Evolutionary conservation across 2,797 vertebrate species (phyloP).

Genomic region (Vultur gryphus): DNA sequence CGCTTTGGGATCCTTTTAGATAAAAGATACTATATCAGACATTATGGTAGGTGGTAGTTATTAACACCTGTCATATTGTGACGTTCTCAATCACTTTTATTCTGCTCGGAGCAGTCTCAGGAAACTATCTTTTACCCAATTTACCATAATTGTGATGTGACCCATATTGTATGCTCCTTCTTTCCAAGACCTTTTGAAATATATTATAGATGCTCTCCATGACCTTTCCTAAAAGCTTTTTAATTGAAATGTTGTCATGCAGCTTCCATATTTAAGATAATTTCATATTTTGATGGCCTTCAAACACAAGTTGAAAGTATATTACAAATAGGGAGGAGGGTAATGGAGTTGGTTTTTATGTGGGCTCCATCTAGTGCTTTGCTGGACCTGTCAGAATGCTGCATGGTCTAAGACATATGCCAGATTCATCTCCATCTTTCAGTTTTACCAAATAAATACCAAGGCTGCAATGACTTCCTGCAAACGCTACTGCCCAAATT

Average conservation of each 20-base stretch:
- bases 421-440: not conserved
- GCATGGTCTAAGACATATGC: not conserved
- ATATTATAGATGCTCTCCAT: not conserved
- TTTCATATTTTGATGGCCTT: slow-evolving; percentile 32
- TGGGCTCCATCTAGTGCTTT: not conserved
- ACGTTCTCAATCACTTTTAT: slow-evolving; percentile 51
- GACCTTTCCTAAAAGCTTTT: slow-evolving; percentile 53
- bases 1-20: slow-evolving; percentile 4
- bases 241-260: slow-evolving; percentile 45
- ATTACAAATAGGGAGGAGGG: not conserved
- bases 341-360: not conserved
- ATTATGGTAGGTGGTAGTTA: slow-evolving; percentile 21
- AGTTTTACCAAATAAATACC: not conserved
- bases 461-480: not conserved
- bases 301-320: not conserved
- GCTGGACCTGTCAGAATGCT: not conserved
- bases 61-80: slow-evolving; percentile 41
- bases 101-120: not conserved
- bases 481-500: not conserved
- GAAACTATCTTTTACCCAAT: slow-evolving; percentile 27
- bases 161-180: not conserved
- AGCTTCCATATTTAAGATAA: slow-evolving; percentile 11
- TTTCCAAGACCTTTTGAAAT: slow-evolving; percentile 31
- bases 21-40: slow-evolving; percentile 6
- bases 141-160: slow-evolving; percentile 12